Base-by-base conservation (phyloP, 2,113 vertebrate species). In the Turdus rufiventris region DNA sequence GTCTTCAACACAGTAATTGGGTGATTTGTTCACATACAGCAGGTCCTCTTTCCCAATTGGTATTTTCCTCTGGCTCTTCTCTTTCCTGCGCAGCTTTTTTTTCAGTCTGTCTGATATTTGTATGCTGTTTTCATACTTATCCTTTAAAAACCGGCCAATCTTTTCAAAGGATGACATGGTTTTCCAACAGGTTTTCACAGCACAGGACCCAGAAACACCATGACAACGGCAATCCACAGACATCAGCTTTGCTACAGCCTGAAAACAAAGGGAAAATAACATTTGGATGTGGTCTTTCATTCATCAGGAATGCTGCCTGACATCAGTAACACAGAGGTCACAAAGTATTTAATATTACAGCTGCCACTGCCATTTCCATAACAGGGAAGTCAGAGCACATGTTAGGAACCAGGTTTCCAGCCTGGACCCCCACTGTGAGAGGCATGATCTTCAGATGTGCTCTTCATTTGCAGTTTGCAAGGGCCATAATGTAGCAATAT, bases 151-250 rank as follows among this genome's bases (percentile, higher is more conserved):
- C 4, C 66, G 89, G 14, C 99, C 99, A 18, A 99, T 98, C 21
- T 98, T 99, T 76, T 98, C 98, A 65, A 99, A 99, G 10, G 98
- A 92, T 5, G 99, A 98, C 98, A 99, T 99, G 5, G 98, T 98
- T 96, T 98, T 98, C 99, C 99, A 99, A 54, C 99, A 99, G 1
- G 99, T 99, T 97, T 99, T 99, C 87, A 99, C 98, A 2, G 99
- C 99, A 14, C 99, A 99, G n/a, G 99, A 99, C 42, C 99, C 99
- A 1, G 99, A 99, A 83, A 99, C 98, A 26, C 99, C 99, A 0
- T 99, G 99, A 87, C 99, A 99, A 15, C 99, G 99, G 53, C 99
- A 99, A 79, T 99, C 98, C 12, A 98, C 98, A 10, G 98, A 98
- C 99, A 99, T 99, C 33, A 99, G 97, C 91, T 98, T 98, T 80